Evolutionary conservation across 2,113 vertebrate genomes (phyloP), one percentile per base, ranked within the genome.

Genomic region (Poeciliopsis retropinna): DNA sequence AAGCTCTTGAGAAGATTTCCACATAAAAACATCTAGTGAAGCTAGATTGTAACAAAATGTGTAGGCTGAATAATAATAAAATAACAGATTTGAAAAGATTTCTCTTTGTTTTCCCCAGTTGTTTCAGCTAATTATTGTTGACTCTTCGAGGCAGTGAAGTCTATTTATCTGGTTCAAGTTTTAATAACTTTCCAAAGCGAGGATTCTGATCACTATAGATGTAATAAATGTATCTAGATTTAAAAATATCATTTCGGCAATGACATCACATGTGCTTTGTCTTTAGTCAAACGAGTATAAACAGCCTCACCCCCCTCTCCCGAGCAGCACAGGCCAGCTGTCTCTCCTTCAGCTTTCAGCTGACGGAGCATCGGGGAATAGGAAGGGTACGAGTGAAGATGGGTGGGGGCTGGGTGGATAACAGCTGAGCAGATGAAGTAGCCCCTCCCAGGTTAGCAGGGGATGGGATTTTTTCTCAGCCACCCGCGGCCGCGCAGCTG

Each of bases 371-470:
- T 3, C 51, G 54, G 82, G 71, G 73, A n/a, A 39, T 47, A 30
- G 31, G 67, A 74, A 79, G 69, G 51, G n/a, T n/a, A 60, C 9
- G 67, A 44, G 63, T 76, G 61, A 37, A 28, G 61, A 17, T 8
- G 54, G 62, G 54, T 39, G 69, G 47, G 27, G 27, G 71, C 74
- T 73, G 75, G 67, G 79, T 12, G 81, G 75, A 71, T 73, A 89
- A 88, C 89, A 90, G 91, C 90, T 91, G 90, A 91, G 92, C 78
- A 91, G 88, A 92, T 92, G 91, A 89, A 92, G 81, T 69, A 89
- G 81, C 84, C 89, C 89, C 87, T 88, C 81, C 84, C 88, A 88
- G 80, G 88, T 87, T 84, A 30, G 70, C 61, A 17, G 34, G 77
- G 82, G 79, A 84, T 34, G 14, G 81, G 90, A 71, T 82, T 68